Evolutionary conservation across 2,888 invertebrate species (phyloP).

Genomic region (Dilophus febrilis): DNA sequence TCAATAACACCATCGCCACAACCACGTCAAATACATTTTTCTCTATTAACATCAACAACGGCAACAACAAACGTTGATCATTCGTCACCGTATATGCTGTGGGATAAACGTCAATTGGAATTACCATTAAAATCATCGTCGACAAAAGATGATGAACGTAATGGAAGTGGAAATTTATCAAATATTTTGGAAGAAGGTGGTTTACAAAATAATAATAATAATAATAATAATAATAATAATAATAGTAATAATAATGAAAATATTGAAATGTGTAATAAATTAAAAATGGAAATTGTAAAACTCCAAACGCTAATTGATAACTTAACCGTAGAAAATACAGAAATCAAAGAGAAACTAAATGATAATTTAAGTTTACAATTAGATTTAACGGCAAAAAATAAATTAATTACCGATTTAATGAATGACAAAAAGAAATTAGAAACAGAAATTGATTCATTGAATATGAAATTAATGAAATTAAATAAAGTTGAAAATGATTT

Average conservation of each 20-base stretch:
- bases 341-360: slow-evolving; percentile 31
- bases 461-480: slow-evolving; percentile 18
- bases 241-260: slow-evolving; percentile 14
- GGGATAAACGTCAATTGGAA: no score
- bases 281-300: slow-evolving; percentile 28
- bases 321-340: slow-evolving; percentile 31
- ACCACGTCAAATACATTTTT: slow-evolving; percentile 31
- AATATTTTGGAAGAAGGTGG: no score
- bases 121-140: no score
- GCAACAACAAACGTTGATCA: slow-evolving; percentile 22
- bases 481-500: slow-evolving; percentile 8
- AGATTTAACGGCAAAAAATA: slow-evolving; percentile 13
- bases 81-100: no score
- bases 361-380: slow-evolving; percentile 31
- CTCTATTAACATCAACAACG: slow-evolving; percentile 29
- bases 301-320: slow-evolving; percentile 9
- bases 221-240: slow-evolving; percentile 26
- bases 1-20: slow-evolving; percentile 12
- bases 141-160: slow-evolving; percentile 18
- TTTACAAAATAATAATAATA: slow-evolving; percentile 22
- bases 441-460: slow-evolving; percentile 31
- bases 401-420: slow-evolving; percentile 16
- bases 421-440: slow-evolving; percentile 29
- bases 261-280: slow-evolving; percentile 13
- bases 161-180: no score